Evolutionary conservation across 2,113 vertebrate genomes (phyloP).

Genomic region (Entosphenus tridentatus): DNA sequence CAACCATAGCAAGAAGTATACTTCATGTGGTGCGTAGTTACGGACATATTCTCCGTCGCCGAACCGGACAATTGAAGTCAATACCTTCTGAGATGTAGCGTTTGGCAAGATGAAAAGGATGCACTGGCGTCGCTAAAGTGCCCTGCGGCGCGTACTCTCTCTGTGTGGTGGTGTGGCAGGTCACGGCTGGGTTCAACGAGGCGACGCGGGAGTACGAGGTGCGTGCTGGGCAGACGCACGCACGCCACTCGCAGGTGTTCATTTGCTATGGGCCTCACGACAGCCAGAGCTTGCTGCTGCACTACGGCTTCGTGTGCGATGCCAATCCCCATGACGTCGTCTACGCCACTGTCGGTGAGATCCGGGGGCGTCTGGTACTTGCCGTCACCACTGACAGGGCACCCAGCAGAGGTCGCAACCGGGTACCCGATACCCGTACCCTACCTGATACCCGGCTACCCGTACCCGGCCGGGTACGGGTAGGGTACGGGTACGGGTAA

Average conservation of each 20-base stretch:
- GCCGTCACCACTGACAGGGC: neutral
- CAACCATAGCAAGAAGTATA: too few relatives aligned
- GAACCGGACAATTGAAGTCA: neutral
- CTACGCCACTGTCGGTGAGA: conserved; percentile 39
- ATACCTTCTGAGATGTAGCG: neutral
- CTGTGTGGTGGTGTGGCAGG: conserved; percentile 25
- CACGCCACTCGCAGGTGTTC: conserved; percentile 35
- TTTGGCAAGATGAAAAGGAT: neutral
- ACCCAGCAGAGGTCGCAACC: neutral
- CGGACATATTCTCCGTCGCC: neutral
- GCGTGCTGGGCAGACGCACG: conserved; percentile 19
- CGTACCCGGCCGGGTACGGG: neutral
- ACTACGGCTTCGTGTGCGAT: conserved; percentile 55
- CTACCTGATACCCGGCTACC: neutral
- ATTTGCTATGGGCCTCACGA: conserved; percentile 80
- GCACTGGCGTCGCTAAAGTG: neutral
- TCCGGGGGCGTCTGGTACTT: neutral
- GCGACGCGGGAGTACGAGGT: conserved; percentile 46
- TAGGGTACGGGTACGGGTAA: too few relatives aligned
- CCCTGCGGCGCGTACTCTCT: neutral
- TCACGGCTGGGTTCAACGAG: conserved; percentile 47
- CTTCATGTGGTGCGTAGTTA: neutral
- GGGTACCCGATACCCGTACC: neutral
- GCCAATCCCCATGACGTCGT: conserved; percentile 57
- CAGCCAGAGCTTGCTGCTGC: conserved; percentile 54